Percentiles rank a stretch among this genome's conserved stretches.
Evolutionary conservation across 2,113 vertebrate genomes (phyloP).

Genomic region (Gallinago media): DNA sequence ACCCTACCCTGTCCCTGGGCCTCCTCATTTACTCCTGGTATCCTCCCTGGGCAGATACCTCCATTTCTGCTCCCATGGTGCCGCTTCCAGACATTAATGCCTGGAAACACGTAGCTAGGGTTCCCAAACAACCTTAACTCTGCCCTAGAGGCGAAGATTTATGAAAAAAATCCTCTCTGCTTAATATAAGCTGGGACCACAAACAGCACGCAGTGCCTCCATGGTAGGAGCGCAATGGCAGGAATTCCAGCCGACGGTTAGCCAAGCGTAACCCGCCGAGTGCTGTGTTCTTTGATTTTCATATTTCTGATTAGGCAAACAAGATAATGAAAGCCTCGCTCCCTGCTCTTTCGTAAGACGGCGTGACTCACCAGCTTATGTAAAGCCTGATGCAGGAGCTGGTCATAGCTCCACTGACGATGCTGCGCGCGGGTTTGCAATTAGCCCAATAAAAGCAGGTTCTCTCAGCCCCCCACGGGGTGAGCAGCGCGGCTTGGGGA

Average conservation of each 20-base stretch:
- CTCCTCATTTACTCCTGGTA: conserved; percentile 33
- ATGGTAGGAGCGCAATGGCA: conserved; percentile 10
- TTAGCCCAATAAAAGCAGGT: conserved; percentile 26
- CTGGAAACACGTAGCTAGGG: conserved; percentile 47
- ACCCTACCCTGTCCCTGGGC: conserved; percentile 32
- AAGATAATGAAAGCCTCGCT: conserved; percentile 57
- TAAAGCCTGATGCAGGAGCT: conserved; percentile 43
- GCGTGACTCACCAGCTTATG: conserved; percentile 63
- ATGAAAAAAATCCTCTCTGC: conserved; percentile 53
- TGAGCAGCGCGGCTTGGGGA: conserved; percentile 28
- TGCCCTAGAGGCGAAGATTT: conserved; percentile 57
- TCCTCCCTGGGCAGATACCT: conserved; percentile 14
- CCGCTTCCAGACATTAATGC: conserved; percentile 67
- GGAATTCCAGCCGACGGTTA: conserved; percentile 55
- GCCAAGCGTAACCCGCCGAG: conserved; percentile 65
- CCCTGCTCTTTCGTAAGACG: conserved; percentile 22
- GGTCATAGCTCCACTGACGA: conserved; percentile 64
- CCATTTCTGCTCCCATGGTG: conserved; percentile 36
- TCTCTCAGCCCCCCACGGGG: neutral
- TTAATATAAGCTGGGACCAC: conserved; percentile 72
- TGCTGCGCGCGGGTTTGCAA: conserved; percentile 5
- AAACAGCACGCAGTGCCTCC: conserved; percentile 46
- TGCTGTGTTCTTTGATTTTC: conserved; percentile 72
- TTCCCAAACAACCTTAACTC: conserved; percentile 56
- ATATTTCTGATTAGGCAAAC: conserved; percentile 63